Evolutionary conservation across 2,113 vertebrate genomes (phyloP).

Genomic region (Anhinga rufa): DNA sequence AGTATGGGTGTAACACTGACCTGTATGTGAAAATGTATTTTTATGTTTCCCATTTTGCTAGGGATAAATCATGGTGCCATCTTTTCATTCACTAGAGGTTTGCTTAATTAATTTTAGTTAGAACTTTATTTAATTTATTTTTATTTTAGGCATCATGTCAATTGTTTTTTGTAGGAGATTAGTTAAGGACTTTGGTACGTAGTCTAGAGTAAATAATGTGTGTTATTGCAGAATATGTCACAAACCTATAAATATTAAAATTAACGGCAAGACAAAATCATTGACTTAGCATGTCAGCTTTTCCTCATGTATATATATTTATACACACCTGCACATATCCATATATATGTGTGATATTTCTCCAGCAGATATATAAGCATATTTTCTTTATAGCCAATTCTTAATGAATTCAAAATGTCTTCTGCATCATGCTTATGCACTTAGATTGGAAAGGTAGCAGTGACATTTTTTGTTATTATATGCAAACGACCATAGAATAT

Average conservation of each 20-base stretch:
- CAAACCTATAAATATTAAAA: background rate
- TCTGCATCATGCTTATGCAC: background rate
- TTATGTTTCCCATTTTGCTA: background rate
- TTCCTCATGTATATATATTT: background rate
- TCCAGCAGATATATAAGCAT: background rate
- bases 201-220: background rate
- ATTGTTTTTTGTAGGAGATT: background rate
- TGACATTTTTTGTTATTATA: background rate
- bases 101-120: background rate
- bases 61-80: background rate
- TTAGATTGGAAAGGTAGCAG: background rate
- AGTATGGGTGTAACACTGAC: background rate
- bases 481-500: background rate
- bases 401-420: background rate
- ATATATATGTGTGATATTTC: background rate
- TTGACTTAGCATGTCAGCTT: background rate
- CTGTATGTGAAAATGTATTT: background rate
- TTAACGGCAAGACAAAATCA: background rate
- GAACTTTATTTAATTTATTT: background rate
- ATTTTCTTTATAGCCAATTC: background rate
- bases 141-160: background rate
- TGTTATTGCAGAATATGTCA: background rate
- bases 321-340: background rate
- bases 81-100: background rate
- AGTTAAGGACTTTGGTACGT: background rate